Base-by-base conservation (phyloP, 2,888 invertebrate genomes). In the Psylliodes chrysocephalus region DNA sequence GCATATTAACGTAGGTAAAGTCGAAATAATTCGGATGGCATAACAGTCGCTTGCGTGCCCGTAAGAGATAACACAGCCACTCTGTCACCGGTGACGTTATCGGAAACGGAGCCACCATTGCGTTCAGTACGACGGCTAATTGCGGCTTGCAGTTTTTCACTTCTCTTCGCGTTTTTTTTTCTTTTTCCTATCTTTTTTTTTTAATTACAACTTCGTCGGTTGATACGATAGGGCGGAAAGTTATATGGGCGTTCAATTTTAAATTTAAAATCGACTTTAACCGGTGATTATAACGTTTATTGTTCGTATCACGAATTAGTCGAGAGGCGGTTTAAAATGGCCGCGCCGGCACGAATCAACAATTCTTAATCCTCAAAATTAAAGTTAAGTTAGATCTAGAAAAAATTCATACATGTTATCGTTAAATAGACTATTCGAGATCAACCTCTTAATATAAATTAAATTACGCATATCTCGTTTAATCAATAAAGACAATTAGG, bases 81-180 rank as follows among this genome's bases (percentile, higher is more conserved):
- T 84, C 84, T 84, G 84, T 84, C 84, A 84, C 82, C 82, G 82
- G 81, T 84, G 84, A 84, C 84, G 83, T 84, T 84, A 84, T 84
- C 84, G 68, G 65, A 60, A 66, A 66, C 63, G 71, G 70, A 69
- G 73, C 72, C 71, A 69, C 71, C 73, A 70, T 72, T 62, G 65
- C 59, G 59, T 59, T 59, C 59, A n/a, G 59, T 59, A 49, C 51
- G 59, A 49, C 38, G 59, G 57, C 67, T 67, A 67, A 67, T 67
- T 67, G 65, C 59, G 51, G 64, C 63, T 35, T 63, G 66, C 60
- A 59, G 38, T 51, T 59, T 66, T 62, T 59, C 40, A 40, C 40
- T 59, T 59, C 38, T 28, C 38, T 14, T 66, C 59, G 49, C 40
- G 28, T 28, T 59, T 59, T 25, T 28, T 22, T 14, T 40, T 59